Percentiles rank a stretch among this genome's conserved stretches.
These are phyloP conservation scores for Siniperca undulata DNA, from an alignment of 2,797 vertebrate genomes.

Conservation along the genomic window DNA sequence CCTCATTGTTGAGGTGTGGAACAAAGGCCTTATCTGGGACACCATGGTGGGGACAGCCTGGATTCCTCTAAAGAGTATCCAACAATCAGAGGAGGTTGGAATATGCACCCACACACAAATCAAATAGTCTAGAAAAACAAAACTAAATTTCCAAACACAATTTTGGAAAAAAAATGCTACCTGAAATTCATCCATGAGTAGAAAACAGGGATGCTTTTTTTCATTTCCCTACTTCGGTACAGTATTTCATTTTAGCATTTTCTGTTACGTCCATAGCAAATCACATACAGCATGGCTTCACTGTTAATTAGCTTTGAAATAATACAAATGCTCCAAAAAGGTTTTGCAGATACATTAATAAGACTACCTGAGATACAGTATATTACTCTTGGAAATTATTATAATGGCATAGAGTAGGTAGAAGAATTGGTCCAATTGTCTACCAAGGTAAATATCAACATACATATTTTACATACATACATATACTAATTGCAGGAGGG, in stretches of 20 bases:
- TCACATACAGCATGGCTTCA: neutral
- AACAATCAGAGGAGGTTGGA: slow-evolving; percentile 94
- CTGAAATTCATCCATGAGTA: neutral
- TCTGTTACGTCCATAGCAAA: neutral
- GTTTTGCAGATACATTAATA: neutral
- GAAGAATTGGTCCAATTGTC: neutral
- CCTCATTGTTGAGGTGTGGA: slow-evolving; percentile 98
- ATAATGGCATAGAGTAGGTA: neutral
- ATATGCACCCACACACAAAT: neutral
- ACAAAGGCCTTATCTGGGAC: slow-evolving; percentile 99
- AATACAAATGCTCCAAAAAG: neutral
- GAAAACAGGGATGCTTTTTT: neutral
- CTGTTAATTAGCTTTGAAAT: neutral
- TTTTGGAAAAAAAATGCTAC: neutral
- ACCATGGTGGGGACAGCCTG: slow-evolving; percentile 96
- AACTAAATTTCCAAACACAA: neutral
- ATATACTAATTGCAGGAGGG: slow-evolving; percentile 89
- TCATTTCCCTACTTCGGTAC: neutral
- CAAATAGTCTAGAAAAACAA: neutral
- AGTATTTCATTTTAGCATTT: neutral
- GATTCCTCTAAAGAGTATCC: slow-evolving; percentile 93
- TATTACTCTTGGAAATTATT: neutral
- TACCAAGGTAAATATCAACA: neutral
- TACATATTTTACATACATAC: neutral
- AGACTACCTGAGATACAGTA: neutral